These are phyloP conservation scores for Ictalurus punctatus DNA, from an alignment of 2,113 vertebrate genomes.

Conservation along the genomic window DNA sequence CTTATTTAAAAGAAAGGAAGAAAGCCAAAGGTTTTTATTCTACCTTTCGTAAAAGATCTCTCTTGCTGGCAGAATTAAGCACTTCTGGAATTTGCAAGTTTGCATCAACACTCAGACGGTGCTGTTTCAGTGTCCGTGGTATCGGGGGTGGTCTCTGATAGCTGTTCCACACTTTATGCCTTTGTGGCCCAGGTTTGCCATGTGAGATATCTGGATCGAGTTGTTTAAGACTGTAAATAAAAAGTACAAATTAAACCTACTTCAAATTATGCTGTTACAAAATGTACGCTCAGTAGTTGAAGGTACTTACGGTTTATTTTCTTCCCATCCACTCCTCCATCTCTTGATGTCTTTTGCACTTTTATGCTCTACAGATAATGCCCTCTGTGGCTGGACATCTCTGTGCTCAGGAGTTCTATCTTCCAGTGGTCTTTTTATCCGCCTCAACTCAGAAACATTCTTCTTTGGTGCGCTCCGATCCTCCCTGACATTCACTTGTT, in stretches of 20 bases:
- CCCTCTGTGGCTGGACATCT: constrained; percentile 60
- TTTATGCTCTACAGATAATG: constrained; percentile 69
- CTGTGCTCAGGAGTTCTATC: constrained; percentile 73
- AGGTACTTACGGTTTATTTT: constrained; percentile 87
- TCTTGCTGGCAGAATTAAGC: constrained; percentile 88
- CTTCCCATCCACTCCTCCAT: constrained; percentile 96
- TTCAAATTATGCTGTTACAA: not conserved
- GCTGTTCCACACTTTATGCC: constrained; percentile 81
- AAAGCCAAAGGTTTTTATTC: not conserved
- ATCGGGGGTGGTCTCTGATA: constrained; percentile 79
- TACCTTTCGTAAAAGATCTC: constrained; percentile 93
- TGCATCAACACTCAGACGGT: constrained; percentile 93
- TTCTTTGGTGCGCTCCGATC: constrained; percentile 78
- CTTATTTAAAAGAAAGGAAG: not conserved
- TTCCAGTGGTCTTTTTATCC: constrained; percentile 78
- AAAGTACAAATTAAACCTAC: not conserved
- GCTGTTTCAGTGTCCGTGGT: constrained; percentile 83
- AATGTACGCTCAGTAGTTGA: no score
- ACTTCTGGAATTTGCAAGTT: constrained; percentile 96
- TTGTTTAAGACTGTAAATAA: constrained; percentile 76
- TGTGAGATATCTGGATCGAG: constrained; percentile 74
- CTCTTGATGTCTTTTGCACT: constrained; percentile 87
- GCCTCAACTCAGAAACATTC: constrained; percentile 72
- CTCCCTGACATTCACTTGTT: constrained; percentile 67
- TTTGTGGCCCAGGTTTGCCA: constrained; percentile 77